These are phyloP conservation scores for Aphodius sticticus DNA, from an alignment of 2,888 invertebrate genomes.

Conservation along the genomic window DNA sequence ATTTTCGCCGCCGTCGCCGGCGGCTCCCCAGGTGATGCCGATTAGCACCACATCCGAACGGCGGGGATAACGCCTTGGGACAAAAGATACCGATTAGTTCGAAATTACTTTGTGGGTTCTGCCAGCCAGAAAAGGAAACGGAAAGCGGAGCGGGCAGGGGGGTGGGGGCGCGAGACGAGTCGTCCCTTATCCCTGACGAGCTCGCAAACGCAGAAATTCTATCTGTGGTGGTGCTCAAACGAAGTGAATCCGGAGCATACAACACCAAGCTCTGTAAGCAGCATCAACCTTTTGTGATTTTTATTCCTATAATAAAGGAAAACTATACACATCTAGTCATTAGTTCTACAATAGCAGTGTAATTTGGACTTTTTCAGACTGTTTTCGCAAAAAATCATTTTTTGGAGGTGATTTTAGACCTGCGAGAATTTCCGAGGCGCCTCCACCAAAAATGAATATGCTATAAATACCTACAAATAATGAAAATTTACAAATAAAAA, in stretches of 20 bases:
- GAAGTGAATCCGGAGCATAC: not conserved
- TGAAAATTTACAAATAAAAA: no score
- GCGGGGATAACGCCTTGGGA: conserved; percentile 44
- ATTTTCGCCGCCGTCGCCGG: not conserved
- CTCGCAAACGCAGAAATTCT: conserved; percentile 20
- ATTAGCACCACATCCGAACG: conserved; percentile 49
- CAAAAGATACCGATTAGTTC: conserved; percentile 46
- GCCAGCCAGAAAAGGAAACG: conserved; percentile 28
- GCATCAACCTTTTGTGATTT: not conserved
- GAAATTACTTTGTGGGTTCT: conserved; percentile 43
- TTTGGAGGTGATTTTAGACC: no score
- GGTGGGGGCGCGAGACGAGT: not conserved
- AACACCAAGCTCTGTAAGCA: not conserved
- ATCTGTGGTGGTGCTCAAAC: conserved; percentile 11
- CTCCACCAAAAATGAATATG: no score
- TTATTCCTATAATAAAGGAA: no score
- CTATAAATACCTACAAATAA: no score
- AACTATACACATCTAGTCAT: no score
- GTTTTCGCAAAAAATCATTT: no score
- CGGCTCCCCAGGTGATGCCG: conserved; percentile 52
- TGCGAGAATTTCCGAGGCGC: no score
- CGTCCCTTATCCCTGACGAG: conserved; percentile 21
- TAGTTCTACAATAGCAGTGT: no score
- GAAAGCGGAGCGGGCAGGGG: conserved; percentile 28
- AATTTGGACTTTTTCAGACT: no score